These are phyloP conservation scores for Micromussa lordhowensis DNA, from an alignment of 92 coral and sea anemone species.

Conservation along the genomic window DNA sequence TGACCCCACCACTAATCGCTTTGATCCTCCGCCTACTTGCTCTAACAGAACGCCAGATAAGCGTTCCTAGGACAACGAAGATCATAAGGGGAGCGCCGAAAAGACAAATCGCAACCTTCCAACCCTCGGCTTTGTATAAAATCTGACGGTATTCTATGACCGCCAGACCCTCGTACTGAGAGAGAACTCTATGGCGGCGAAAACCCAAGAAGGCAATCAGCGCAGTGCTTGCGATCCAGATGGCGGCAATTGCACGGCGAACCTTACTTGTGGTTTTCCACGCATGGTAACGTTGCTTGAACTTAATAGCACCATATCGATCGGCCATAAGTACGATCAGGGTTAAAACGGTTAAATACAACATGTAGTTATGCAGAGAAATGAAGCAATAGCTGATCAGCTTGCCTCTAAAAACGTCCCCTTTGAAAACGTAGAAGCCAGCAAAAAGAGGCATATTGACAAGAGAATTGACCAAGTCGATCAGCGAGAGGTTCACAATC, in stretches of 20 bases:
- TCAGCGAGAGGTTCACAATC: slow-evolving; percentile 35
- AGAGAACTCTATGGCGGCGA: neutral
- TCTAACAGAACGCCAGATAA: slow-evolving; percentile 8
- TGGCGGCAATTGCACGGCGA: neutral
- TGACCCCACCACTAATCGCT: neutral
- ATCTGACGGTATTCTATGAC: slow-evolving; percentile 24
- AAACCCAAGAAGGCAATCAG: neutral
- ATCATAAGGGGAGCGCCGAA: slow-evolving; percentile 1
- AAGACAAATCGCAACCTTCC: neutral
- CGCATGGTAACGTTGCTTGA: slow-evolving; percentile 5
- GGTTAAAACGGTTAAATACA: slow-evolving; percentile 12
- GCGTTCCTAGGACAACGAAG: slow-evolving; percentile 1
- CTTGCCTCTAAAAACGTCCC: slow-evolving; percentile 2
- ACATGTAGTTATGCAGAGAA: slow-evolving; percentile 21
- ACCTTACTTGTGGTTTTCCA: slow-evolving; percentile 33
- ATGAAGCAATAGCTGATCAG: neutral
- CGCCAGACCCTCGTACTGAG: slow-evolving; percentile 16
- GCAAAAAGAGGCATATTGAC: slow-evolving; percentile 33
- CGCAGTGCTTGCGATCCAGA: slow-evolving; percentile 9
- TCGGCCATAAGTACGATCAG: slow-evolving; percentile 26
- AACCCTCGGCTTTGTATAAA: slow-evolving; percentile 26
- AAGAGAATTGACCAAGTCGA: slow-evolving; percentile 30
- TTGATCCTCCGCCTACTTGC: slow-evolving; percentile 8
- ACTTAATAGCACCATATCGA: slow-evolving; percentile 31
- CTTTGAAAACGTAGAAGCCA: slow-evolving; percentile 10